These are phyloP conservation scores for Gobio occitaniae DNA, from an alignment of 2,797 vertebrate genomes.

Conservation along the genomic window DNA sequence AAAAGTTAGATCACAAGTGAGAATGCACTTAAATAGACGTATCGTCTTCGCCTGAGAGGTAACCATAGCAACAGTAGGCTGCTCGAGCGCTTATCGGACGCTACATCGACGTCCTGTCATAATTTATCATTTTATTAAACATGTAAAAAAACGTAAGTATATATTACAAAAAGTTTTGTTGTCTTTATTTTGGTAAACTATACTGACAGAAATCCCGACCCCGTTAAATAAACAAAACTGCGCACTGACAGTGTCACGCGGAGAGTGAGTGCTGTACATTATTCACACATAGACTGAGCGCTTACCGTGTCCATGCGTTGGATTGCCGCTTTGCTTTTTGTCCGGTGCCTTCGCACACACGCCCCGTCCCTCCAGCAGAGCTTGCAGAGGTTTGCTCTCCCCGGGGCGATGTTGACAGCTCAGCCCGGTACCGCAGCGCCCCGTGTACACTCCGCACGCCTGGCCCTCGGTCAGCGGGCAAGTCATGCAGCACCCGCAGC, in stretches of 20 bases:
- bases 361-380: conserved; percentile 90
- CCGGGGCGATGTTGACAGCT: conserved; percentile 83
- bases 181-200: neutral
- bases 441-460: conserved; percentile 91
- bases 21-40: neutral
- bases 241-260: neutral
- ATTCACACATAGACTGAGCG: neutral
- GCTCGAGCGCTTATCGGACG: neutral
- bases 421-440: conserved; percentile 88
- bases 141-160: neutral
- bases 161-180: neutral
- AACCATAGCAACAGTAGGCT: conserved; percentile 33
- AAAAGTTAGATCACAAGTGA: neutral
- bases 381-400: conserved; percentile 87
- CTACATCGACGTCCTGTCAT: neutral
- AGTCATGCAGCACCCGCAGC: conserved; percentile 94
- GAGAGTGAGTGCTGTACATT: neutral
- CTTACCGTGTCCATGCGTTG: conserved; percentile 72
- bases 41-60: neutral
- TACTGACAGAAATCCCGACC: neutral
- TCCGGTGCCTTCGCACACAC: conserved; percentile 79
- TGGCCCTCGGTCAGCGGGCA: conserved; percentile 85
- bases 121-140: neutral
- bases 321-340: conserved; percentile 64
- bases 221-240: neutral